These are phyloP conservation scores for Lathronympha strigana DNA, from an alignment of 2,888 invertebrate species.

Conservation along the genomic window DNA sequence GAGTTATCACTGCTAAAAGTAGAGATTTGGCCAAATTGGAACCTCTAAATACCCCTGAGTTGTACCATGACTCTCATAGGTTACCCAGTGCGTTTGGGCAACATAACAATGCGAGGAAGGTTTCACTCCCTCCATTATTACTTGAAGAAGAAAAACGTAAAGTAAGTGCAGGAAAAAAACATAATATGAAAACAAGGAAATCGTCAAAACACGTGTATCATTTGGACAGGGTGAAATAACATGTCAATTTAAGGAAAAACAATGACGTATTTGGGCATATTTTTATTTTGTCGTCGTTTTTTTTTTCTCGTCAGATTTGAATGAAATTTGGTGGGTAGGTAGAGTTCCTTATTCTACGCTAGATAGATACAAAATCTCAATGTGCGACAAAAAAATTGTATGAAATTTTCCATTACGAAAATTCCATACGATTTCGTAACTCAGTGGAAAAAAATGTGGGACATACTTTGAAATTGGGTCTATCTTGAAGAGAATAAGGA, in stretches of 20 bases:
- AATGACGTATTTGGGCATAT: background rate
- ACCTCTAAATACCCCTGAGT: slow-evolving; percentile 69
- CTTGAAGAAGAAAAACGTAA: slow-evolving; percentile 60
- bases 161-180: slow-evolving; percentile 66
- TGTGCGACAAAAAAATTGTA: no score
- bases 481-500: no score
- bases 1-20: slow-evolving; percentile 72
- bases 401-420: no score
- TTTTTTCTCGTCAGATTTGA: no score
- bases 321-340: no score
- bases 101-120: slow-evolving; percentile 69
- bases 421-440: no score
- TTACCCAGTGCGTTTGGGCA: slow-evolving; percentile 56
- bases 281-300: no score
- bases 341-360: no score
- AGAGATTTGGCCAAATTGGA: slow-evolving; percentile 68
- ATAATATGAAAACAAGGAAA: slow-evolving; percentile 56
- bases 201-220: slow-evolving; percentile 55
- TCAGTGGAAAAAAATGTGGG: no score
- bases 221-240: slow-evolving; percentile 54
- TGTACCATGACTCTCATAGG: slow-evolving; percentile 58
- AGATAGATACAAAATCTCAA: no score
- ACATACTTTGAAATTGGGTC: no score
- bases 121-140: slow-evolving; percentile 75
- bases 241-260: slow-evolving; percentile 39